Conservation (phyloP, 1,140 invertebrate species). For the Arctopsyche grandis region DNA sequence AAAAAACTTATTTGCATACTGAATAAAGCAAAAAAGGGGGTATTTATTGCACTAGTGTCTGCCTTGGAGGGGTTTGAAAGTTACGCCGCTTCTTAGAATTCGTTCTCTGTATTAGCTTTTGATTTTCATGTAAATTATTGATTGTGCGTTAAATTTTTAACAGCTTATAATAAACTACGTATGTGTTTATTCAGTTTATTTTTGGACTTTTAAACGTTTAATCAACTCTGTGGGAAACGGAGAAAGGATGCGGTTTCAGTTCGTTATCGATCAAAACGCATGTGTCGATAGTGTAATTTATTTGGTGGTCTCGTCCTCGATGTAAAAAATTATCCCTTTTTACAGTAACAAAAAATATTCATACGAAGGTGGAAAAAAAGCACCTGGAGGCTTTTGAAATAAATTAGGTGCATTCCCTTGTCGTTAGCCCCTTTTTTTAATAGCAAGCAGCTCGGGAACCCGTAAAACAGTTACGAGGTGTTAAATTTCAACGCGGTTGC, state of each 20-base stretch:
- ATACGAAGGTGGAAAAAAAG: conserved; percentile 10
- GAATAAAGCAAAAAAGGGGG: background rate
- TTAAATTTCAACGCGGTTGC: conserved; percentile 35
- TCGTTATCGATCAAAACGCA: background rate
- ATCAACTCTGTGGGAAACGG: background rate
- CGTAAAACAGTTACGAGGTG: conserved; percentile 37
- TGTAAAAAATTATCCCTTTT: background rate
- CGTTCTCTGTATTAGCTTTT: background rate
- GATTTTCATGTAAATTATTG: conserved; percentile 13
- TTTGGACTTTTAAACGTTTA: background rate
- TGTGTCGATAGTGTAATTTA: background rate
- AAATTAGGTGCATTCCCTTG: conserved; percentile 39
- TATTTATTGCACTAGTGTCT: background rate
- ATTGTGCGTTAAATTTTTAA: background rate
- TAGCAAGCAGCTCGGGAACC: too few relatives aligned
- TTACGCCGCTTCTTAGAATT: background rate
- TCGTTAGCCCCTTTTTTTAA: too few relatives aligned
- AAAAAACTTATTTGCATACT: conserved; percentile 9
- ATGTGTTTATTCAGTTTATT: background rate
- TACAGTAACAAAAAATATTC: conserved; percentile 18
- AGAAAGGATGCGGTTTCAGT: background rate
- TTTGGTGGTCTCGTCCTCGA: background rate
- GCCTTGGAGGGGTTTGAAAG: background rate
- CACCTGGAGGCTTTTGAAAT: conserved; percentile 31
- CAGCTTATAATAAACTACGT: background rate